These are phyloP conservation scores for Montifringilla adamsi DNA, from an alignment of 2,113 vertebrate species.

Conservation along the genomic window DNA sequence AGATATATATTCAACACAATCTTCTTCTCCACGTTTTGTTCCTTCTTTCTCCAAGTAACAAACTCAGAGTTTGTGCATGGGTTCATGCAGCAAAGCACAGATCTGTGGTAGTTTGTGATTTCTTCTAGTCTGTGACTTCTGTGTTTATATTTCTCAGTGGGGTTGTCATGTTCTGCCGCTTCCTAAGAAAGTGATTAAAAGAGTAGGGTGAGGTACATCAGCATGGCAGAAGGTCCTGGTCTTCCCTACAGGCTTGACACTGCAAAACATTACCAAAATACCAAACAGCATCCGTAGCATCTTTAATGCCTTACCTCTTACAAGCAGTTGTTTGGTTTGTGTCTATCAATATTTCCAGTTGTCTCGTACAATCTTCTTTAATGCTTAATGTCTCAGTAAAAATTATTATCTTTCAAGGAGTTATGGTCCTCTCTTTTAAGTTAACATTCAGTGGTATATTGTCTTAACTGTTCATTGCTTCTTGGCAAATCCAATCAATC, in stretches of 20 bases:
- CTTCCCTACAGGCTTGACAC: background rate
- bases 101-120: background rate
- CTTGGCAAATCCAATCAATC: slow-evolving; percentile 56
- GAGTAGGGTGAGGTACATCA: background rate
- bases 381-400: slow-evolving; percentile 20
- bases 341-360: slow-evolving; percentile 8
- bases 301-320: background rate
- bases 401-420: slow-evolving; percentile 33
- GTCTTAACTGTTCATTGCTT: slow-evolving; percentile 17
- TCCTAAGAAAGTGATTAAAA: background rate
- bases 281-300: background rate
- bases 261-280: background rate
- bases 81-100: background rate
- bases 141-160: background rate
- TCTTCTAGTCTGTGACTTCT: background rate
- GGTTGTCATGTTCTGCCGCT: background rate
- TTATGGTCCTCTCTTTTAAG: slow-evolving; percentile 24
- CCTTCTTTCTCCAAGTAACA: background rate
- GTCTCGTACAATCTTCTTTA: background rate
- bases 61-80: rapidly evolving
- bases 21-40: background rate
- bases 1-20: background rate
- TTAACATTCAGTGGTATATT: slow-evolving; percentile 23
- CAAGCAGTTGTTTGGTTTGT: background rate
- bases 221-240: background rate